phyloP scores from a whole-genome alignment of 2,797 vertebrate genomes.

The Notolabrus celidotus region DNA sequence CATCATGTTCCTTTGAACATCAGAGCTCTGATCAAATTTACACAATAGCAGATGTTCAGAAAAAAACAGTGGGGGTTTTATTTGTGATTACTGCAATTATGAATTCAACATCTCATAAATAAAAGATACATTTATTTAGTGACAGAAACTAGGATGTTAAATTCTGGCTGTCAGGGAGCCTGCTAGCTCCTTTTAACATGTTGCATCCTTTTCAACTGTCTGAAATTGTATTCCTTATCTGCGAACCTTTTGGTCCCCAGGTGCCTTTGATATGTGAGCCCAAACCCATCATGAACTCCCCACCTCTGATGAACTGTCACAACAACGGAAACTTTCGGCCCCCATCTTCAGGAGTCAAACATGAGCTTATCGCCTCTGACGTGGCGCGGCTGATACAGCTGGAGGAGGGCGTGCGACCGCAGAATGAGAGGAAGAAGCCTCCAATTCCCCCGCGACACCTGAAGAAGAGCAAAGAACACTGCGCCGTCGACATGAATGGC shows the following conservation, averaged over 20 bases:
- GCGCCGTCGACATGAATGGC: conserved; percentile 94
- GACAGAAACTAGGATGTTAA: neutral
- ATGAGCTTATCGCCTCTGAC: conserved; percentile 81
- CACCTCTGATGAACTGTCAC: conserved; percentile 90
- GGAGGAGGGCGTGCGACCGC: conserved; percentile 88
- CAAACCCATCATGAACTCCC: conserved; percentile 84
- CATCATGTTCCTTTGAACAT: conserved; percentile 7
- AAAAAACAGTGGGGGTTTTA: neutral
- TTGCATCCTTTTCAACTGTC: neutral
- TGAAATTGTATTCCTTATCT: neutral
- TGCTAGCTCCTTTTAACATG: neutral
- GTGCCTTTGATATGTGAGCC: conserved; percentile 91
- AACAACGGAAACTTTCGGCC: conserved; percentile 91
- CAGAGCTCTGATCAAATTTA: neutral
- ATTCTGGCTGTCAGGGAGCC: neutral
- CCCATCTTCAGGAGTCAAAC: conserved; percentile 71
- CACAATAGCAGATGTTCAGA: neutral
- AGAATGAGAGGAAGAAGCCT: conserved; percentile 78
- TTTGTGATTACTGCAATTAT: neutral
- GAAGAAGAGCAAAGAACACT: conserved; percentile 90
- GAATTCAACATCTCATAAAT: neutral
- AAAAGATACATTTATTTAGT: neutral
- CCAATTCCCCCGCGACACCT: conserved; percentile 81
- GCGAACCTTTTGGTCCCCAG: conserved; percentile 58
- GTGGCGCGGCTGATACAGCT: conserved; percentile 90